Conservation (phyloP, 2,888 invertebrate species). For the Tenthredo scrophulariae region DNA sequence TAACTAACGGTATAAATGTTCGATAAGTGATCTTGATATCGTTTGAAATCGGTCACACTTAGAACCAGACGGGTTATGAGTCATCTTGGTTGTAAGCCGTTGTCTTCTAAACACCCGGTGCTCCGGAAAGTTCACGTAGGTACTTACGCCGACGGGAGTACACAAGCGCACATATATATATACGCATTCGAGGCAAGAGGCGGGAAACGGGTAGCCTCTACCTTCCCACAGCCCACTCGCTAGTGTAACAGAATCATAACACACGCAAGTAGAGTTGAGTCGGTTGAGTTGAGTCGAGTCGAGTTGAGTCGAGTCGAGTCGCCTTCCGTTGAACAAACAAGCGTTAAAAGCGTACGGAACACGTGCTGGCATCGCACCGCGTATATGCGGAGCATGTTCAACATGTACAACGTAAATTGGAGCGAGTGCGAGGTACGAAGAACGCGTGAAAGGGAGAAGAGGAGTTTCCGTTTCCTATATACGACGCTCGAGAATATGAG, state of each 20-base stretch:
- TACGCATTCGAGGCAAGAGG: conserved; percentile 27
- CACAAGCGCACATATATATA: neutral
- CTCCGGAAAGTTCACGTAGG: conserved; percentile 37
- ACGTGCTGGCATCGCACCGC: conserved; percentile 14
- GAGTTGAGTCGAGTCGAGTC: conserved; percentile 4
- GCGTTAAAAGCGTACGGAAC: conserved; percentile 47
- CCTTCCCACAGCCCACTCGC: conserved; percentile 48
- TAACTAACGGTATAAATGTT: neutral
- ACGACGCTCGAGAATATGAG: conserved; percentile 21
- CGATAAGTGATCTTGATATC: conserved; percentile 16
- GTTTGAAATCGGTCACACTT: conserved; percentile 26
- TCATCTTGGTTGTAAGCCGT: conserved; percentile 1
- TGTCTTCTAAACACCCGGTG: conserved; percentile 43
- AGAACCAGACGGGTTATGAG: neutral
- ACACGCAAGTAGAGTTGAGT: conserved; percentile 38
- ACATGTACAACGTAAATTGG: conserved; percentile 34
- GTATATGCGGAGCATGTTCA: conserved; percentile 19
- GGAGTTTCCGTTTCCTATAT: conserved; percentile 33
- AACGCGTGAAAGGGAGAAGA: conserved; percentile 11
- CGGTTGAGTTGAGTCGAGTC: neutral
- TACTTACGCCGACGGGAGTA: conserved; percentile 4
- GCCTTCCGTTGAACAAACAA: conserved; percentile 51
- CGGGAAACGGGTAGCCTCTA: conserved; percentile 48
- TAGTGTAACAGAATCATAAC: conserved; percentile 40
- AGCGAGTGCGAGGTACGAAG: conserved; percentile 30